These are phyloP conservation scores for Drosophila nigricruria DNA, from an alignment of 2,888 invertebrate genomes.

Conservation along the genomic window DNA sequence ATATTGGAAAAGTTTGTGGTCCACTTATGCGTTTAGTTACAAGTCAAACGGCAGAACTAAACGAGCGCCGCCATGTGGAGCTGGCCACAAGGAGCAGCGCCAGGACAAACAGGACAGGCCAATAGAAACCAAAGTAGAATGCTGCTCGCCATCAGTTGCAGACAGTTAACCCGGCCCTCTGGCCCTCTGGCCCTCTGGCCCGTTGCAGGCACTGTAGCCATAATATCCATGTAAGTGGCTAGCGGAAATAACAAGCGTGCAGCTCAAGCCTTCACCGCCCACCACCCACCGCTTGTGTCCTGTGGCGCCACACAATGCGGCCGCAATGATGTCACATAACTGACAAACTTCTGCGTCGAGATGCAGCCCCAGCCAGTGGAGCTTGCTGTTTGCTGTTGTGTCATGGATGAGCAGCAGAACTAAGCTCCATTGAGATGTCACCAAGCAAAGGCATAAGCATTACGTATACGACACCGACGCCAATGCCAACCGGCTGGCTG, in stretches of 20 bases:
- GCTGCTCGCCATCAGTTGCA: background rate
- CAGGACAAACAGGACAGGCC: background rate
- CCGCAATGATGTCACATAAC: constrained; percentile 46
- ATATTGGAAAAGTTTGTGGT: constrained; percentile 67
- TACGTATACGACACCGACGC: constrained; percentile 35
- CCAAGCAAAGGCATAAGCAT: constrained; percentile 33
- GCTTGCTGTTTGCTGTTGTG: constrained; percentile 1
- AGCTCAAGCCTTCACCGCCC: background rate
- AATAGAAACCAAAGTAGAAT: background rate
- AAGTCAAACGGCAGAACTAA: constrained; percentile 60
- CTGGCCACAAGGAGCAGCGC: constrained; percentile 16
- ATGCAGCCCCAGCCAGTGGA: background rate
- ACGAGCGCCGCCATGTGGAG: constrained; percentile 40
- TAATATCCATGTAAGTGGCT: constrained; percentile 15
- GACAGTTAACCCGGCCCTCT: constrained; percentile 2
- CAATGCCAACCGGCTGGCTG: background rate
- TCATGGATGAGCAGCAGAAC: background rate
- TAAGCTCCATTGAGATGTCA: constrained; percentile 27
- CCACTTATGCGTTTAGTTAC: constrained; percentile 58
- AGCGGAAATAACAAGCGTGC: constrained; percentile 18
- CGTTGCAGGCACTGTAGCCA: constrained; percentile 4
- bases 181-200: too few relatives aligned
- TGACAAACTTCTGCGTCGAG: constrained; percentile 36
- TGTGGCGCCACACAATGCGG: constrained; percentile 39
- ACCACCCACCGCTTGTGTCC: background rate